Base-by-base conservation (phyloP, 2,797 vertebrate genomes). In the Iguana delicatissima region DNA sequence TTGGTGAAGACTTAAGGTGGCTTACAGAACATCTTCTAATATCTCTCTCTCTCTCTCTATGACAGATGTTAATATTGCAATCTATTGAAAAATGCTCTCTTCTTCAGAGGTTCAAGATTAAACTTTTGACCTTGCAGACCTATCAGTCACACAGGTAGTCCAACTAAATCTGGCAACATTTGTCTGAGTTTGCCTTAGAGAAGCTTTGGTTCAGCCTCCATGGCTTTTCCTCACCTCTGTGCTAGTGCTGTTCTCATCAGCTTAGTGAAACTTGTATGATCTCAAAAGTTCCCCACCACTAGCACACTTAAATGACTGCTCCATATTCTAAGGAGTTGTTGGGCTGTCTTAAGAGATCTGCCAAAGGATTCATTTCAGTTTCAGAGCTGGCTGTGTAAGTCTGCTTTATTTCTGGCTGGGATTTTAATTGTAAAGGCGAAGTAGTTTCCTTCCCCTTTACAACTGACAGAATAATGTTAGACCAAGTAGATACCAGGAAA, bases 291-390 rank as follows among this genome's bases (percentile, higher is more conserved):
- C 2, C 14, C 8, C 9, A 6, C 24, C 35, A 52, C 59, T 32
- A 9, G 0, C 4, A 38, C 16, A 18, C 64, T 73, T 20, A 79
- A 81, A 59, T 67, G 55, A 79, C 9, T 46, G 32, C 52, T 80
- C 80, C 18, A 35, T 16, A 8, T 91, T 74, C 67, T 24, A 1
- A 89, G 50, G 62, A 55, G 26, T 7, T 55, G 57, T 52, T 85
- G 32, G 35, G 76, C 52, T 73, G 77, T 59, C 82, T 84, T 84
- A 81, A 89, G 64, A 89, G 83, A 89, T 85, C 82, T 81, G n/a
- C 29, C 87, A 69, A 52, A 18, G 42, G 84, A 35, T 3, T 35
- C 55, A 73, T 16, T 77, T 77, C 57, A 85, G 84, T 67, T 88
- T 85, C 79, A 69, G 81, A 80, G 62, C 57, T 85, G 81, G 26